Evolutionary conservation across 2,888 invertebrate species (phyloP).

Genomic region (Nasonovia ribisnigri): DNA sequence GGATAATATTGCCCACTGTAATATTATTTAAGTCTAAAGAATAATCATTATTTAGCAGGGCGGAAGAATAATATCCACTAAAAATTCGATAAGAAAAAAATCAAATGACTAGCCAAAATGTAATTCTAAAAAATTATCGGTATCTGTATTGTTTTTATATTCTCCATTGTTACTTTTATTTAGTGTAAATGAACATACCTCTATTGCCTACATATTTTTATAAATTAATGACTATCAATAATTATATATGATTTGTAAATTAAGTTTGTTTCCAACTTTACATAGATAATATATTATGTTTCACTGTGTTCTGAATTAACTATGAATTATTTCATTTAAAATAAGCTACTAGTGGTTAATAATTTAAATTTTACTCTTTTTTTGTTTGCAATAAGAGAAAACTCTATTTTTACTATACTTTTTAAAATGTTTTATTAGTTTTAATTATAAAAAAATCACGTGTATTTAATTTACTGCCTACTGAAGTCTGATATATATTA

Average conservation of each 20-base stretch:
- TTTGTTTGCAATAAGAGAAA: neutral
- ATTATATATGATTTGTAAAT: no score
- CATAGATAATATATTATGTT: neutral
- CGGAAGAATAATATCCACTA: conserved; percentile 7
- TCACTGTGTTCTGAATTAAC: neutral
- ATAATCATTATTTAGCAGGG: conserved; percentile 21
- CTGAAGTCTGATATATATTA: neutral
- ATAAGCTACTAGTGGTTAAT: neutral
- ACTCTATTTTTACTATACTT: neutral
- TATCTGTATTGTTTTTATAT: neutral
- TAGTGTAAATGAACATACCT: neutral
- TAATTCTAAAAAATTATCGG: neutral
- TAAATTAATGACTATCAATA: no score
- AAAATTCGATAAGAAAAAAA: conserved; percentile 27
- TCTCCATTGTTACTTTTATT: neutral
- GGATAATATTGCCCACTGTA: neutral
- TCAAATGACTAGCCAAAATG: conserved; percentile 33
- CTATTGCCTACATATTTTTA: neutral
- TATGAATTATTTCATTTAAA: neutral
- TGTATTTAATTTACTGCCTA: neutral
- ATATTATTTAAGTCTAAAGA: conserved; percentile 34
- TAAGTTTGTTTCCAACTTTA: neutral
- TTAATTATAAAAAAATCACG: neutral
- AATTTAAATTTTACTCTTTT: neutral
- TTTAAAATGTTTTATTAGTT: neutral